These are phyloP conservation scores for Cephalopterus ornatus DNA, from an alignment of 2,113 vertebrate genomes.

Conservation along the genomic window DNA sequence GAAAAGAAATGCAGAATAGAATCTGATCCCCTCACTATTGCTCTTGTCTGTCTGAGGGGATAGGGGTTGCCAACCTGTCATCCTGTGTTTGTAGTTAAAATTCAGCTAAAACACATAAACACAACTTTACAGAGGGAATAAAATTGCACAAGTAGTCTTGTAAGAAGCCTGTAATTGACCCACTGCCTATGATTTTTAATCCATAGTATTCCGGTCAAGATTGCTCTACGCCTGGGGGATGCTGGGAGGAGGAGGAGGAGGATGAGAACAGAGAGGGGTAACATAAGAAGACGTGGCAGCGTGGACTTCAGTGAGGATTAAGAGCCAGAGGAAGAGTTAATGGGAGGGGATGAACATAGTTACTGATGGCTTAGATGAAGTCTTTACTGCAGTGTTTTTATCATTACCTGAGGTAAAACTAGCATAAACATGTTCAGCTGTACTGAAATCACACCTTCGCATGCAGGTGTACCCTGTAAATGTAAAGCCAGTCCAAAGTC, in stretches of 20 bases:
- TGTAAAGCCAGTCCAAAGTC: neutral
- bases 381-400: neutral
- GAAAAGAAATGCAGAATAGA: neutral
- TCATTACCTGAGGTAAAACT: neutral
- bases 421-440: neutral
- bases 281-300: neutral
- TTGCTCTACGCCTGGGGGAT: neutral
- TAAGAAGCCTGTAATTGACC: neutral
- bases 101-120: neutral
- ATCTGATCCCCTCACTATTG: neutral
- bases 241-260: neutral
- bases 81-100: neutral
- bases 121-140: neutral
- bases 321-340: neutral
- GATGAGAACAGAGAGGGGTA: neutral
- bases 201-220: neutral
- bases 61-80: neutral
- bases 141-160: neutral
- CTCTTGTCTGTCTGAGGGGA: fast-evolving
- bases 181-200: neutral
- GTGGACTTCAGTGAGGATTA: neutral
- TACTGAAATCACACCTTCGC: neutral
- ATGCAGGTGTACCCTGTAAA: neutral
- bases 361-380: neutral
- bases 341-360: neutral